phyloP scores from a whole-genome alignment of 2,113 vertebrate species.

The Clarias gariepinus region DNA sequence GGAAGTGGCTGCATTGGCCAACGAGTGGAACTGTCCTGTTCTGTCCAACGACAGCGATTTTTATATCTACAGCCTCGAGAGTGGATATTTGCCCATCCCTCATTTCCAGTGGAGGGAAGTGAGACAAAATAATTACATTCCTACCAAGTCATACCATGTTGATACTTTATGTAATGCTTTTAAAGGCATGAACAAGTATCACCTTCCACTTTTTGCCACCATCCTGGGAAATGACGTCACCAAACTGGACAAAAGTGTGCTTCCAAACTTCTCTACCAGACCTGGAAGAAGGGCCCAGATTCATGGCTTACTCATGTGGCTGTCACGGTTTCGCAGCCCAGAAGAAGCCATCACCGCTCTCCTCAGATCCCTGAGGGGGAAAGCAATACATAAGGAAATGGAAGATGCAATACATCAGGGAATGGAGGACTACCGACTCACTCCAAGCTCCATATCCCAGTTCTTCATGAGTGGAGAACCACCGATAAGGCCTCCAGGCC shows the following conservation, averaged over 20 bases:
- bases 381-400: neutral
- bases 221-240: conserved; percentile 80
- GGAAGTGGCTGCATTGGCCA: conserved; percentile 80
- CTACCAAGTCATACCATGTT: conserved; percentile 68
- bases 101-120: conserved; percentile 77
- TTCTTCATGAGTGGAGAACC: conserved; percentile 71
- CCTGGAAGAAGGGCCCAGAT: conserved; percentile 51
- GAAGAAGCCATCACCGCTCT: conserved; percentile 65
- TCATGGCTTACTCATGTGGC: conserved; percentile 76
- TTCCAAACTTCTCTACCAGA: conserved; percentile 48
- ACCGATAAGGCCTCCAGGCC: conserved; percentile 46
- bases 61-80: conserved; percentile 78
- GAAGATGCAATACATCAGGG: conserved; percentile 57
- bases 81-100: conserved; percentile 75
- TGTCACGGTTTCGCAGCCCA: conserved; percentile 66
- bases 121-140: conserved; percentile 64
- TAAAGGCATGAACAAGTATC: conserved; percentile 51
- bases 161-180: conserved; percentile 73
- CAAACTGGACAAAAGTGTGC: conserved; percentile 40
- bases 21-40: conserved; percentile 82
- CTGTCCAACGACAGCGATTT: conserved; percentile 87
- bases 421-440: conserved; percentile 73
- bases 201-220: conserved; percentile 83
- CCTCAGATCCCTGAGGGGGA: conserved; percentile 58
- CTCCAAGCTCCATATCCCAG: conserved; percentile 60